These are phyloP conservation scores for Phrynosoma platyrhinos DNA, from an alignment of 2,113 vertebrate genomes.

Conservation along the genomic window DNA sequence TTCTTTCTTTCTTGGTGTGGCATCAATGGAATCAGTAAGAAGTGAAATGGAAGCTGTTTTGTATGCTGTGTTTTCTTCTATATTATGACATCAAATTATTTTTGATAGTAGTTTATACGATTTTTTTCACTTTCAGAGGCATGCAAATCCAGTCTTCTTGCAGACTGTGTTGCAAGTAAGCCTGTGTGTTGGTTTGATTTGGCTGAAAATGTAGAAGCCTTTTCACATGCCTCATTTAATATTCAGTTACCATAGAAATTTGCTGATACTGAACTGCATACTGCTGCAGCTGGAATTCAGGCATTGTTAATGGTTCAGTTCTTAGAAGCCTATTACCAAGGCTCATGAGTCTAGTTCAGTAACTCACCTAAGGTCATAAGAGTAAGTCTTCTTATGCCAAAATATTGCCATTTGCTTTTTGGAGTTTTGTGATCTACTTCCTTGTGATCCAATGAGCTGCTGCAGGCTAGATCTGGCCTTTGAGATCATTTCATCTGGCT, in stretches of 20 bases:
- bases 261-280: slow-evolving; percentile 49
- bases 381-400: neutral
- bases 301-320: slow-evolving; percentile 35
- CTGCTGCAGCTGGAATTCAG: slow-evolving; percentile 45
- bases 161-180: neutral
- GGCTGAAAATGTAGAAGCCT: slow-evolving; percentile 37
- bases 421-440: neutral
- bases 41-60: neutral
- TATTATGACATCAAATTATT: neutral
- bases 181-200: slow-evolving; percentile 49
- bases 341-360: neutral
- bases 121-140: neutral
- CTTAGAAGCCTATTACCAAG: slow-evolving; percentile 6
- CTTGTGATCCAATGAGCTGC: neutral
- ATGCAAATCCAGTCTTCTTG: neutral
- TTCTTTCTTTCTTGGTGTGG: neutral
- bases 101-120: neutral
- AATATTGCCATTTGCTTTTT: neutral
- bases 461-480: neutral
- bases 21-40: neutral
- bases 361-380: slow-evolving; percentile 11
- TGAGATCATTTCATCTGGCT: neutral
- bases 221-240: slow-evolving; percentile 55
- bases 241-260: slow-evolving; percentile 66
- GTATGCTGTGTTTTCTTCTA: neutral